Conservation (phyloP, 2,797 vertebrate species). For the Rachycentron canadum region DNA sequence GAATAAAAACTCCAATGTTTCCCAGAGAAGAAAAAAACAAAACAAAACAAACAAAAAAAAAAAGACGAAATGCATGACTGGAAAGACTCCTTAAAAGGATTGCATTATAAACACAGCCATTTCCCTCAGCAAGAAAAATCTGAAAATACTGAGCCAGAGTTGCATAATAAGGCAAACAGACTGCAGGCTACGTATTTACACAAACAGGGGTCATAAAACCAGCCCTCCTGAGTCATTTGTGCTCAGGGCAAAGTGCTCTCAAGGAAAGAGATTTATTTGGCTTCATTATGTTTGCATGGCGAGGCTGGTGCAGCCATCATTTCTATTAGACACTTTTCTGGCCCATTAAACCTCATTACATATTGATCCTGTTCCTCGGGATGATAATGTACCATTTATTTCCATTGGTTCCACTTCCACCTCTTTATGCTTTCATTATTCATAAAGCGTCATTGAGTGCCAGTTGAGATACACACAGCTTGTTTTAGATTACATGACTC, state of each 20-base stretch:
- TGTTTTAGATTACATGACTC: conserved; percentile 15
- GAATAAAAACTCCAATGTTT: conserved; percentile 25
- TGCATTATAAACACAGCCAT: conserved; percentile 63
- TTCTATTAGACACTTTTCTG: conserved; percentile 82
- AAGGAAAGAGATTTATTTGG: conserved; percentile 76
- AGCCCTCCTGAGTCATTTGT: conserved; percentile 71
- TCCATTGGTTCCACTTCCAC: conserved; percentile 64
- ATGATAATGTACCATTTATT: conserved; percentile 72
- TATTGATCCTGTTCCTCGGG: conserved; percentile 74
- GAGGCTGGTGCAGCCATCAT: conserved; percentile 71
- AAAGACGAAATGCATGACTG: conserved; percentile 38
- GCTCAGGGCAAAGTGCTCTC: conserved; percentile 73
- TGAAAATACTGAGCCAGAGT: conserved; percentile 44
- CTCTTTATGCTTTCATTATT: conserved; percentile 62
- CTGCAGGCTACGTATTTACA: conserved; percentile 80
- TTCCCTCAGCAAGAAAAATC: conserved; percentile 62
- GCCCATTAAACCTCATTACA: conserved; percentile 82
- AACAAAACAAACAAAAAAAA: not conserved
- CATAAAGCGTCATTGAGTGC: conserved; percentile 45
- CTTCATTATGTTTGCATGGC: conserved; percentile 75
- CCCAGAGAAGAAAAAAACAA: conserved; percentile 8
- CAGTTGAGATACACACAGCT: conserved; percentile 26
- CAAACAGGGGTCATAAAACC: conserved; percentile 76
- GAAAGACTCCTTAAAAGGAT: conserved; percentile 57
- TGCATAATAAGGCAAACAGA: conserved; percentile 74